Conservation (phyloP, 2,797 vertebrate genomes). For the Channallabes apus region DNA sequence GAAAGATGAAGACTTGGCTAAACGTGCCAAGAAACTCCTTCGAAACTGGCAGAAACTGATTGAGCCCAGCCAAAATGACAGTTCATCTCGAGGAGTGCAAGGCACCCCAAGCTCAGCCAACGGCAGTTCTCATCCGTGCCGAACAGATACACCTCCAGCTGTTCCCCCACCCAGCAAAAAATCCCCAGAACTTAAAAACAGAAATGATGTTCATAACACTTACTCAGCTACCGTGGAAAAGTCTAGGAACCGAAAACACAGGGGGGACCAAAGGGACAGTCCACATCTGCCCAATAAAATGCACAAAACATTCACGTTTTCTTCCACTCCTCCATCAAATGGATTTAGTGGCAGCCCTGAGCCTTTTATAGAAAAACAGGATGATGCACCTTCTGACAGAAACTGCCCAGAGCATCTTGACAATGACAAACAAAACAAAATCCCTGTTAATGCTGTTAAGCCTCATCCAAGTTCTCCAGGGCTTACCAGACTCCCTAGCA, state of each 20-base stretch:
- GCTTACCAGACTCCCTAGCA: constrained; percentile 85
- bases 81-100: constrained; percentile 69
- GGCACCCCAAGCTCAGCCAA: constrained; percentile 85
- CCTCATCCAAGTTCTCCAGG: constrained; percentile 94
- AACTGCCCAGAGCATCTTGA: constrained; percentile 82
- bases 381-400: constrained; percentile 72
- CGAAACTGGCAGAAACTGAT: constrained; percentile 97
- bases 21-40: constrained; percentile 95
- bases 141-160: constrained; percentile 77
- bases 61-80: constrained; percentile 84
- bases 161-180: constrained; percentile 74
- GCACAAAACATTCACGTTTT: constrained; percentile 77
- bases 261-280: constrained; percentile 84
- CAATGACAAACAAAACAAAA: constrained; percentile 89
- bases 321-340: constrained; percentile 84
- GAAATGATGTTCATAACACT: constrained; percentile 90
- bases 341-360: constrained; percentile 89
- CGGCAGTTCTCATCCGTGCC: constrained; percentile 86
- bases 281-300: constrained; percentile 83
- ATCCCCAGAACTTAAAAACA: constrained; percentile 83
- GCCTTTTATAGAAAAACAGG: constrained; percentile 75
- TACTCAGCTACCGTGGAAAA: constrained; percentile 89
- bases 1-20: constrained; percentile 95
- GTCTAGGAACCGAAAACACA: constrained; percentile 82
- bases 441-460: constrained; percentile 93